Conservation (phyloP, 30 jellyfish, hydroid and myxozoan species). For the Turritopsis rubra region DNA sequence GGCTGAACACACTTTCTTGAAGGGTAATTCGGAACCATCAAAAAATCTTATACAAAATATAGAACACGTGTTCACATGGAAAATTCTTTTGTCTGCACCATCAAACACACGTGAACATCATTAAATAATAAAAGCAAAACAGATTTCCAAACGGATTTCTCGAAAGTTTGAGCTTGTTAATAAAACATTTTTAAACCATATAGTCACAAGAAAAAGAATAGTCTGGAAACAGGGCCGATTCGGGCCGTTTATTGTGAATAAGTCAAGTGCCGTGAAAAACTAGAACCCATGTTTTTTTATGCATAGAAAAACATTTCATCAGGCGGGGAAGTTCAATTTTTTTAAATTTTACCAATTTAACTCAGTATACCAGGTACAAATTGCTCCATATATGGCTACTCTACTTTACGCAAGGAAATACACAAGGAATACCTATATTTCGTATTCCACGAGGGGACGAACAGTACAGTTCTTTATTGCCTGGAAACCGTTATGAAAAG, state of each 20-base stretch:
- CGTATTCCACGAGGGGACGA: background rate
- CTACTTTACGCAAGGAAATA: too few species aligned
- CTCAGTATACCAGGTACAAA: background rate
- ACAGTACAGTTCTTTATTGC: background rate
- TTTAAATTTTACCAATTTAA: too few species aligned
- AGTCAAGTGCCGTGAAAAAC: background rate
- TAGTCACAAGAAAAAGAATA: background rate
- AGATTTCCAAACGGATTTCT: too few species aligned
- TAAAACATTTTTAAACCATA: too few species aligned
- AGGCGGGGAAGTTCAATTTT: background rate
- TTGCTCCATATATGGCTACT: background rate
- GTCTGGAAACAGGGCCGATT: background rate
- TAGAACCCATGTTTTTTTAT: background rate
- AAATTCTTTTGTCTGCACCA: too few species aligned
- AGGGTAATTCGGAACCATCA: too few species aligned
- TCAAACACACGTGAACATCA: too few species aligned
- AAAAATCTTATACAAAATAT: too few species aligned
- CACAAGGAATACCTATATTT: background rate
- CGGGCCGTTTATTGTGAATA: background rate
- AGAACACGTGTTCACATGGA: too few species aligned
- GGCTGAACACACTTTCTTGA: too few species aligned
- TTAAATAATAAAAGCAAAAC: too few species aligned
- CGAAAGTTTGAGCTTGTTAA: too few species aligned
- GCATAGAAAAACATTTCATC: background rate
- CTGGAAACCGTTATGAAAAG: background rate